Percentiles rank a stretch among this genome's conserved stretches.
Conservation (phyloP, 2,797 vertebrate species). For the Gambelia wislizenii region DNA sequence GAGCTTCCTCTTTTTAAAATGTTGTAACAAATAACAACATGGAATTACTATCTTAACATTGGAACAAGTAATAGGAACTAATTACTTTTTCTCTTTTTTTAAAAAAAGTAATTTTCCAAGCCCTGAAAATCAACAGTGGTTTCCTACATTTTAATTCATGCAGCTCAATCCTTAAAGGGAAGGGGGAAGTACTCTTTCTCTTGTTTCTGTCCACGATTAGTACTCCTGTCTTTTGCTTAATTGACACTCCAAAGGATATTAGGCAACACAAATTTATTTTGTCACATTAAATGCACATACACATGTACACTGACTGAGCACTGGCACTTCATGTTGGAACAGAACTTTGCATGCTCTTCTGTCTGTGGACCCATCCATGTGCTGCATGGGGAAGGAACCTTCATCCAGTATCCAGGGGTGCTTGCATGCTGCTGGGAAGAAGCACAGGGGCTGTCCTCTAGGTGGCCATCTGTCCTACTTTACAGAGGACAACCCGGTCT, state of each 20-base stretch:
- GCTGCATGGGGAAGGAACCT: not conserved
- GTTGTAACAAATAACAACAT: no score
- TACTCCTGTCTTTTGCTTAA: not conserved
- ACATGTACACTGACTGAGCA: not conserved
- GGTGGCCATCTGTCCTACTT: not conserved
- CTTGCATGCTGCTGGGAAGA: conserved; percentile 7
- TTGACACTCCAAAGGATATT: not conserved
- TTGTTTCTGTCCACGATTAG: not conserved
- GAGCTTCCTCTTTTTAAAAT: no score
- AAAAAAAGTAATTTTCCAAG: no score
- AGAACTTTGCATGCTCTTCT: conserved; percentile 24
- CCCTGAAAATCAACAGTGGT: not conserved
- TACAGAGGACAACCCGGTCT: not conserved
- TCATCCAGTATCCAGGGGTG: not conserved
- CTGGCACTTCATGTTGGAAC: not conserved
- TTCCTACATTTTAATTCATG: not conserved
- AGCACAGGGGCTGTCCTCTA: not conserved
- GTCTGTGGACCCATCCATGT: not conserved
- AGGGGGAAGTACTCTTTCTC: not conserved
- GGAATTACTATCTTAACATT: no score
- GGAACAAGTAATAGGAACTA: no score
- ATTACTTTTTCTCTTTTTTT: no score
- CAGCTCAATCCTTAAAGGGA: not conserved
- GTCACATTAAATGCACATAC: not conserved
- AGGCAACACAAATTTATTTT: not conserved